Base-by-base conservation (phyloP, 92 coral and sea anemone species). In the Porites rus region DNA sequence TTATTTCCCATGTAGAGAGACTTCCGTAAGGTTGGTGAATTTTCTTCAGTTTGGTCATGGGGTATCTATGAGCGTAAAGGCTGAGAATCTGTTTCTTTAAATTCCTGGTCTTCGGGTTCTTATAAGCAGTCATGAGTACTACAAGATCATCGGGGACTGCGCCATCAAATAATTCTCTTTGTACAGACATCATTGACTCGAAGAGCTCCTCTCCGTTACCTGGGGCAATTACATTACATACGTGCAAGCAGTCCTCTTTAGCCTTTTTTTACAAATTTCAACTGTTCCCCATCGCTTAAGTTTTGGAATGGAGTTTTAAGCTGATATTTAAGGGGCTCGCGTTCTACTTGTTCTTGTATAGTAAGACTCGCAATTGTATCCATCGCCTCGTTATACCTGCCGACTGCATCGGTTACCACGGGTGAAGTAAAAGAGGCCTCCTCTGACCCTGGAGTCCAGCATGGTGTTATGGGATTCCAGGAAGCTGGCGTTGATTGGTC, bases 371-470 rank as follows among this genome's bases (percentile, higher is more conserved):
- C 89, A 62, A 84, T 74, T 65, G 68, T 71, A 72, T 79, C 92
- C 92, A 89, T 77, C 13, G 92, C 89, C 56, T 88, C 51, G 85
- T 89, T 84, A 69, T 81, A 88, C 76, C 21, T 69, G 10, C 76
- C 10, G 58, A 88, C 77, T 28, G 69, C 62, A 69, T 82, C 87
- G 14, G 75, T 83, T 68, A 71, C 76, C 25, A 76, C 62, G 80
- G 85, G 82, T 38, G 79, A 61, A 20, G 70, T 20, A 72, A 43
- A 79, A 63, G 74, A 70, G 43, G 54, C 21, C 73, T 74, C 72
- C 71, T 78, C 82, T 56, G 72, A 14, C 74, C 85, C 89, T 53
- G 89, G 89, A 75, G 84, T 84, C 89, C 92, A 89, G 76, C 88
- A 68, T 89, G 86, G 92, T 10, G 92, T 81, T 54, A 74, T 51